These are phyloP conservation scores for Ficedula albicollis DNA, from an alignment of 2,797 vertebrate species.

Conservation along the genomic window DNA sequence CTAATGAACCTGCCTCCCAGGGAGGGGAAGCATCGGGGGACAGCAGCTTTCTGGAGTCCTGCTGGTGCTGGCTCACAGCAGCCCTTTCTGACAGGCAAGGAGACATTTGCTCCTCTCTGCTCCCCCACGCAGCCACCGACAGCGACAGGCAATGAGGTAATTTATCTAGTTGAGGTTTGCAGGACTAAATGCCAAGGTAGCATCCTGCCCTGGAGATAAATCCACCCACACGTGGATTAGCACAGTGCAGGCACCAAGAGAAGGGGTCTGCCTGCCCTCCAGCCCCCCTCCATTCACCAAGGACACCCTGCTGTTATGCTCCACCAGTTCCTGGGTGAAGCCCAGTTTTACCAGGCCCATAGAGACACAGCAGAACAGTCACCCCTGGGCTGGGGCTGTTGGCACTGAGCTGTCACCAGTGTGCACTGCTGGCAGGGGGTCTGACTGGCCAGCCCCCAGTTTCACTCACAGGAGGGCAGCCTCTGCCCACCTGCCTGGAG, in stretches of 20 bases:
- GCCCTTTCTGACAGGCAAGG: neutral
- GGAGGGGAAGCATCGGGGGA: neutral
- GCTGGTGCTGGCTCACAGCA: neutral
- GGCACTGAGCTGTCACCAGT: neutral
- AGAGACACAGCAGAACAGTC: neutral
- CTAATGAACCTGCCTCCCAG: neutral
- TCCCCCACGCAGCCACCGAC: accelerated
- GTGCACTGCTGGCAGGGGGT: neutral
- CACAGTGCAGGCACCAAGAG: neutral
- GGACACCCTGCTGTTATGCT: neutral
- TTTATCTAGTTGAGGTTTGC: neutral
- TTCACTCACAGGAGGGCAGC: neutral
- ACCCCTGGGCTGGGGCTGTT: neutral
- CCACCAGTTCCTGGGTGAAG: neutral
- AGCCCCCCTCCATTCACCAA: neutral
- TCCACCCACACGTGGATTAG: neutral
- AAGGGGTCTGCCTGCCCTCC: neutral
- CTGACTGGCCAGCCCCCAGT: neutral
- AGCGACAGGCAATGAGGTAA: neutral
- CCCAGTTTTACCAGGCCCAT: neutral
- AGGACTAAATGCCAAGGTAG: neutral
- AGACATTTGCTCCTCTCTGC: neutral
- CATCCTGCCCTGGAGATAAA: neutral
- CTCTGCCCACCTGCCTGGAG: neutral
- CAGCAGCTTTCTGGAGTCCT: neutral